phyloP scores from a whole-genome alignment of 2,113 vertebrate species.

The Silurus asotus region DNA sequence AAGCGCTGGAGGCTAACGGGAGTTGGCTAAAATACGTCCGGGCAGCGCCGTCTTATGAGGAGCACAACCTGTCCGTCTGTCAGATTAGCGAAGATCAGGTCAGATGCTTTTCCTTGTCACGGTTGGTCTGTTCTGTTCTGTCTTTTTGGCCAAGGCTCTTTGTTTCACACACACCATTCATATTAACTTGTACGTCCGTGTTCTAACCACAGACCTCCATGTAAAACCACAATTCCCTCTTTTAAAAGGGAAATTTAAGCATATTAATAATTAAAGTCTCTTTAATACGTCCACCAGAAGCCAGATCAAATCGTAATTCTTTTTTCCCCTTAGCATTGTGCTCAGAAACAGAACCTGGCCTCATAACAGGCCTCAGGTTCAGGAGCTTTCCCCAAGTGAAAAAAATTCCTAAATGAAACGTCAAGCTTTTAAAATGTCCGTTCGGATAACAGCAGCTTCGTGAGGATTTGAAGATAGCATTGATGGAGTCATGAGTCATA shows the following conservation, averaged over 20 bases:
- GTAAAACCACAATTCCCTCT: constrained; percentile 23
- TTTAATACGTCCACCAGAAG: not conserved
- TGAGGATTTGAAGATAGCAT: constrained; percentile 10
- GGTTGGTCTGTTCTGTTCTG: not conserved
- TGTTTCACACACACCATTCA: constrained; percentile 1
- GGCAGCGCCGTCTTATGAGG: constrained; percentile 81
- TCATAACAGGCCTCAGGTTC: not conserved
- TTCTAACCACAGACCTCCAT: not conserved
- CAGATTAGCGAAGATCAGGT: constrained; percentile 91
- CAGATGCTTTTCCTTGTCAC: constrained; percentile 48
- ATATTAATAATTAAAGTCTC: constrained; percentile 1
- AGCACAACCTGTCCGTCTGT: constrained; percentile 88
- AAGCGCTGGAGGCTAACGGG: constrained; percentile 69
- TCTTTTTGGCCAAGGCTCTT: not conserved
- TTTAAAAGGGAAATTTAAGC: constrained; percentile 5
- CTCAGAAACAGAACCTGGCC: constrained; percentile 1
- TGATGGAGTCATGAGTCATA: constrained; percentile 25
- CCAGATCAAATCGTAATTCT: constrained; percentile 6
- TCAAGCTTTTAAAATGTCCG: not conserved
- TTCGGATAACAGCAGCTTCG: not conserved
- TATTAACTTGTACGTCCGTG: not conserved
- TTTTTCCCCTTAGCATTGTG: not conserved
- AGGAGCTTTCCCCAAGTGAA: not conserved
- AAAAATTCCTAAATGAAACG: constrained; percentile 15
- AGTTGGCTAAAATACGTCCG: constrained; percentile 96